Conservation (phyloP, 2,113 vertebrate genomes). For the Neogale vison region DNA sequence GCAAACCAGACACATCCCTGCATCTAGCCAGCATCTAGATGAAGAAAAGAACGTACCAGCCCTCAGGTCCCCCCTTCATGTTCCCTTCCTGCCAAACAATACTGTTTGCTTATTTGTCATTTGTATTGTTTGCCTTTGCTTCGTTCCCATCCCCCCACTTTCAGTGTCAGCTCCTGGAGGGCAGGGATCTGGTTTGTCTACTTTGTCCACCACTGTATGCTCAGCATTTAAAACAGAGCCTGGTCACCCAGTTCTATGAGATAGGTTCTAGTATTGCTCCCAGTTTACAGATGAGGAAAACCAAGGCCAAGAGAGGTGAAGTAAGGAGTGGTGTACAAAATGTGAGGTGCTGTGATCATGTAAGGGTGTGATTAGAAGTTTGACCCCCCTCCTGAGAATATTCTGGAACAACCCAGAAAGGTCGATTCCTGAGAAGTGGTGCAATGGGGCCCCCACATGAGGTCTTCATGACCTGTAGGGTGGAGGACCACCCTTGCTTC, state of each 20-base stretch:
- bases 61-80: background rate
- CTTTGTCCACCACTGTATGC: too few relatives aligned
- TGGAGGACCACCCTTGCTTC: background rate
- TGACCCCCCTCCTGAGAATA: too few relatives aligned
- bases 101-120: background rate
- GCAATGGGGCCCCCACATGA: background rate
- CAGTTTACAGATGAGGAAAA: background rate
- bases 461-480: background rate
- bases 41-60: fast-evolving
- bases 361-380: background rate
- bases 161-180: background rate
- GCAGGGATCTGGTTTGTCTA: too few relatives aligned
- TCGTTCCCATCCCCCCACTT: background rate
- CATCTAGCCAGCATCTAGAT: background rate
- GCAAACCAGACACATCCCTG: background rate
- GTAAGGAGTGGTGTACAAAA: background rate
- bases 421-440: background rate
- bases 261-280: background rate
- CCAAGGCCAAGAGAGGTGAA: background rate
- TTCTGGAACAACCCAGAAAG: background rate
- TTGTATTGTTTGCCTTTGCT: too few relatives aligned
- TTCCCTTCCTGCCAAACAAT: background rate
- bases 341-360: background rate
- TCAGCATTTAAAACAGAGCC: background rate
- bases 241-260: too few relatives aligned